These are phyloP conservation scores for Lacerta agilis DNA, from an alignment of 2,797 vertebrate species.

Conservation along the genomic window DNA sequence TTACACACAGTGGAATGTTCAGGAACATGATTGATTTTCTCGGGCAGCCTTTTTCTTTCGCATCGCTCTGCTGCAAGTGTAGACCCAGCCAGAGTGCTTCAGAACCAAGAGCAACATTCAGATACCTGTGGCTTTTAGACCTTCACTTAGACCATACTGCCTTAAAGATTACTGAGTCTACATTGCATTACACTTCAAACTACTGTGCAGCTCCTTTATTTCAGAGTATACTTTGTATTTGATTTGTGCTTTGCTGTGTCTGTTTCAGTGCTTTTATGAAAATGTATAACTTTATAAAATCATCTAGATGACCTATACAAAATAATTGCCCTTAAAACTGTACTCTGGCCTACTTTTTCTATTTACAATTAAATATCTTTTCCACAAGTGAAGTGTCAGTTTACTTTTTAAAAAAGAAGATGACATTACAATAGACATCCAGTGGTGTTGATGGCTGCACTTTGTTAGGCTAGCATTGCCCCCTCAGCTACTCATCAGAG, in stretches of 20 bases:
- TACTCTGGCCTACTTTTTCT: constrained; percentile 85
- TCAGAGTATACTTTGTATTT: constrained; percentile 71
- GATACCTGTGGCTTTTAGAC: constrained; percentile 60
- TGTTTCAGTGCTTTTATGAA: constrained; percentile 81
- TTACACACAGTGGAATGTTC: background rate
- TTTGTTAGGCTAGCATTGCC: background rate
- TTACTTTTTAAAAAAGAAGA: constrained; percentile 41
- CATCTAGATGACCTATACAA: constrained; percentile 77
- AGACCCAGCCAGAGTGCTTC: constrained; percentile 25
- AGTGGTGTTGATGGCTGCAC: background rate
- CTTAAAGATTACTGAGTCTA: constrained; percentile 73
- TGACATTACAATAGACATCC: too few relatives aligned
- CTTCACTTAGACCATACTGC: constrained; percentile 71
- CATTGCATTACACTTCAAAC: constrained; percentile 71
- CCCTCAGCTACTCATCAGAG: too few relatives aligned
- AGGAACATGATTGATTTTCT: background rate
- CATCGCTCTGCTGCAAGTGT: background rate
- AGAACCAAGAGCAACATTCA: constrained; percentile 44
- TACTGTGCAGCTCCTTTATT: constrained; percentile 73
- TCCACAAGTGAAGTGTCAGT: constrained; percentile 76
- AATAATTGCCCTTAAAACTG: constrained; percentile 83
- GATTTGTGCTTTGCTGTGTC: constrained; percentile 77
- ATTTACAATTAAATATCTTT: constrained; percentile 88
- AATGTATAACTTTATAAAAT: constrained; percentile 75
- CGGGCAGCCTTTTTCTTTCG: background rate